Evolutionary conservation across 2,797 vertebrate genomes (phyloP).

Genomic region (Dromococcyx pavoninus): DNA sequence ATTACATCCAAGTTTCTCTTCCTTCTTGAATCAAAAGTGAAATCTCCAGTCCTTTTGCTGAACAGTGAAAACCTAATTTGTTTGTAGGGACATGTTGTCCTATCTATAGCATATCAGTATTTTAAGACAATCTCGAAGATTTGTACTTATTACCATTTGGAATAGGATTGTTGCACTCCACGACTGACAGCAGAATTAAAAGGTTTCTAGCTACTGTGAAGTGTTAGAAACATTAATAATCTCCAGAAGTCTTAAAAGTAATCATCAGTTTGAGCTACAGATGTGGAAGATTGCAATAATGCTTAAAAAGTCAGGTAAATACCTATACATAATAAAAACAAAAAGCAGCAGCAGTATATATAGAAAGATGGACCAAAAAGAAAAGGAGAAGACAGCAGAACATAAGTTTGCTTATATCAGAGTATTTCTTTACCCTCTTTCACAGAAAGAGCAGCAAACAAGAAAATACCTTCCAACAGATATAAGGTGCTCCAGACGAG

Average conservation of each 20-base stretch:
- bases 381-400: background rate
- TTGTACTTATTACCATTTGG: conserved; percentile 61
- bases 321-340: background rate
- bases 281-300: background rate
- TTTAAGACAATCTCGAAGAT: conserved; percentile 70
- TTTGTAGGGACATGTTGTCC: background rate
- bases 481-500: background rate
- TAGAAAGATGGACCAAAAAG: background rate
- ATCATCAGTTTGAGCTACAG: background rate
- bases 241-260: conserved; percentile 14
- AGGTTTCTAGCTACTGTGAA: conserved; percentile 26
- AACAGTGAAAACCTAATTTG: conserved; percentile 39
- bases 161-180: conserved; percentile 61
- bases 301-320: background rate
- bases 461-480: background rate
- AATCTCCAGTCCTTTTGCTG: conserved; percentile 28
- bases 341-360: background rate
- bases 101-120: conserved; percentile 38
- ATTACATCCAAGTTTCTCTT: conserved; percentile 12
- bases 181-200: conserved; percentile 66
- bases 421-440: background rate
- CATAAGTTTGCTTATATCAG: background rate
- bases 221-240: conserved; percentile 60
- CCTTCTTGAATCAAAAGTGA: conserved; percentile 30
- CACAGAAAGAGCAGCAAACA: background rate